These are phyloP conservation scores for Blera fallax DNA, from an alignment of 2,888 invertebrate species.

Conservation along the genomic window DNA sequence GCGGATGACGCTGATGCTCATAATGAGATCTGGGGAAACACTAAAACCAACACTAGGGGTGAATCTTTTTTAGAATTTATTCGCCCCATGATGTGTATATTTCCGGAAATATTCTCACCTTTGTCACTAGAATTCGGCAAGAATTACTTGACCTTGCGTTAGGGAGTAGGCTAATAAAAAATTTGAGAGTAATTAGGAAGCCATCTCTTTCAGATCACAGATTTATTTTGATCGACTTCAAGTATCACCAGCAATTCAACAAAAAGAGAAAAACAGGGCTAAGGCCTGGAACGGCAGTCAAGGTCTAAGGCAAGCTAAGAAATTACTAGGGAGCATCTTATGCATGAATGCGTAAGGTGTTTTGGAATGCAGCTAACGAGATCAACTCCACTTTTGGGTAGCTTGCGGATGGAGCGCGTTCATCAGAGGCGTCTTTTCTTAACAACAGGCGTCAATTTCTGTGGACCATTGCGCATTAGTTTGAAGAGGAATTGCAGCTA, in stretches of 20 bases:
- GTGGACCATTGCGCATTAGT: constrained; percentile 13
- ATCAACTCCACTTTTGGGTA: constrained; percentile 31
- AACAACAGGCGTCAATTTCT: too few species aligned
- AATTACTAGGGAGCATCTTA: background rate
- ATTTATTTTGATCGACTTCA: too few species aligned
- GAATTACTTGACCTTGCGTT: too few species aligned
- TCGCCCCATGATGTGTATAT: too few species aligned
- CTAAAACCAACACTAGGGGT: background rate
- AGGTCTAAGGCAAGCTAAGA: constrained; percentile 1
- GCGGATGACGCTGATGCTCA: background rate
- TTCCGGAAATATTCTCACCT: too few species aligned
- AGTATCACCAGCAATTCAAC: too few species aligned
- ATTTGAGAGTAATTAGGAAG: too few species aligned
- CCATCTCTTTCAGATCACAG: too few species aligned
- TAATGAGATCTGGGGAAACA: background rate
- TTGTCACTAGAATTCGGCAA: too few species aligned
- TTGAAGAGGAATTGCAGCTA: constrained; percentile 1
- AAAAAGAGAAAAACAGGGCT: too few species aligned
- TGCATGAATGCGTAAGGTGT: constrained; percentile 3
- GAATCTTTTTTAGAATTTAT: background rate
- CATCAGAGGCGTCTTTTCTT: background rate
- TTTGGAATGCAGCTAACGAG: background rate
- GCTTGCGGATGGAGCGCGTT: background rate
- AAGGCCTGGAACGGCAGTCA: background rate
- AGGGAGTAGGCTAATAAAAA: too few species aligned